Percentiles rank a stretch among this genome's conserved stretches.
phyloP scores from a whole-genome alignment of 2,113 vertebrate genomes.

The Amphilophus citrinellus region DNA sequence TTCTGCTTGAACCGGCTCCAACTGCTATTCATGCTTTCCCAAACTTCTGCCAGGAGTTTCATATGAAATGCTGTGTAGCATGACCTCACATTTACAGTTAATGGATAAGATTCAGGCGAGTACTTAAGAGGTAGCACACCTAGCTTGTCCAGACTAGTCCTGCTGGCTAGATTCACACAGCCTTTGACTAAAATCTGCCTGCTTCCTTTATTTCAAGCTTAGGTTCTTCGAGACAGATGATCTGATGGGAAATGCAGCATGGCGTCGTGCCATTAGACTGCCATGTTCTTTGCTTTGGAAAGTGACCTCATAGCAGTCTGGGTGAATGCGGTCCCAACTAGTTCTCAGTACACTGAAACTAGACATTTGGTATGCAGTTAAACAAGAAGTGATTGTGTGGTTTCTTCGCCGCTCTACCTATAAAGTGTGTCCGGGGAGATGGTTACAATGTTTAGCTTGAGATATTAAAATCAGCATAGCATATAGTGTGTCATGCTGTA shows the following conservation, averaged over 20 bases:
- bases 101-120: constrained; percentile 19
- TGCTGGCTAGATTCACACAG: neutral
- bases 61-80: constrained; percentile 27
- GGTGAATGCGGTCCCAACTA: constrained; percentile 50
- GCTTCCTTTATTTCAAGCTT: neutral
- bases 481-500: neutral
- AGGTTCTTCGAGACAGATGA: neutral
- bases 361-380: constrained; percentile 58
- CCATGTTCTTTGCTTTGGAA: constrained; percentile 44
- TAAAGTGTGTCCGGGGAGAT: constrained; percentile 20
- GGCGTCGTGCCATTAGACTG: constrained; percentile 31
- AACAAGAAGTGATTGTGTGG: constrained; percentile 50
- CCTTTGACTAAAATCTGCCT: neutral
- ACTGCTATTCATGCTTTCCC: constrained; percentile 70
- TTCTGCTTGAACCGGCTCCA: constrained; percentile 41
- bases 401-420: constrained; percentile 13
- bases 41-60: constrained; percentile 66
- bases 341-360: constrained; percentile 25
- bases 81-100: constrained; percentile 37
- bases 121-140: neutral
- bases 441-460: constrained; percentile 29
- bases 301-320: constrained; percentile 57
- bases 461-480: neutral
- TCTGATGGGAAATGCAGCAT: constrained; percentile 42
- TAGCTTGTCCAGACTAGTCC: constrained; percentile 1